Conservation (phyloP, 1,140 invertebrate genomes). For the Diorhabda sublineata region DNA sequence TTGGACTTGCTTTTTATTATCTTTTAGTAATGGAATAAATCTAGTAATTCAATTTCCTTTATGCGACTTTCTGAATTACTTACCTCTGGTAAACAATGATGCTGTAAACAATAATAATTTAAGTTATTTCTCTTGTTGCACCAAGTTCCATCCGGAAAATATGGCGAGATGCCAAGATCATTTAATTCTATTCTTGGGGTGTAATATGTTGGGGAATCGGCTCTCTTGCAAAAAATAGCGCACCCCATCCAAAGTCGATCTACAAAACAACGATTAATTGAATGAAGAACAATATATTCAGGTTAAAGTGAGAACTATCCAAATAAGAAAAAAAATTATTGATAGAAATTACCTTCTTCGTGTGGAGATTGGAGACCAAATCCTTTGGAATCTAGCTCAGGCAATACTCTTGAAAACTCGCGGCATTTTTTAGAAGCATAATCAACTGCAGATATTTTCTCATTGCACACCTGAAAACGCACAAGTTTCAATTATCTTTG, state of each 20-base stretch:
- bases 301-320: too few species aligned
- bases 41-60: too few species aligned
- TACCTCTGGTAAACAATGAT: conserved; percentile 68
- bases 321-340: neutral
- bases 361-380: conserved; percentile 66
- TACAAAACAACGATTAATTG: conserved; percentile 33
- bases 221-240: conserved; percentile 67
- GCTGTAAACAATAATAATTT: conserved; percentile 70
- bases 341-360: conserved; percentile 52
- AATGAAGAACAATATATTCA: neutral
- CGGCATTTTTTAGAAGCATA: conserved; percentile 60
- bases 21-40: too few species aligned
- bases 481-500: neutral
- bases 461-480: conserved; percentile 54
- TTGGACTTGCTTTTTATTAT: too few species aligned
- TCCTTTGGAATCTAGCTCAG: conserved; percentile 58
- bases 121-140: conserved; percentile 61
- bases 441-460: conserved; percentile 51
- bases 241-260: conserved; percentile 71
- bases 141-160: conserved; percentile 79
- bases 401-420: conserved; percentile 56
- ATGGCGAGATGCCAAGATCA: conserved; percentile 65
- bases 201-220: conserved; percentile 63
- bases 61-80: neutral
- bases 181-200: conserved; percentile 70